Percentiles rank a stretch among this genome's conserved stretches.
phyloP scores from a whole-genome alignment of 1,140 invertebrate species.

The Drosophila insularis region DNA sequence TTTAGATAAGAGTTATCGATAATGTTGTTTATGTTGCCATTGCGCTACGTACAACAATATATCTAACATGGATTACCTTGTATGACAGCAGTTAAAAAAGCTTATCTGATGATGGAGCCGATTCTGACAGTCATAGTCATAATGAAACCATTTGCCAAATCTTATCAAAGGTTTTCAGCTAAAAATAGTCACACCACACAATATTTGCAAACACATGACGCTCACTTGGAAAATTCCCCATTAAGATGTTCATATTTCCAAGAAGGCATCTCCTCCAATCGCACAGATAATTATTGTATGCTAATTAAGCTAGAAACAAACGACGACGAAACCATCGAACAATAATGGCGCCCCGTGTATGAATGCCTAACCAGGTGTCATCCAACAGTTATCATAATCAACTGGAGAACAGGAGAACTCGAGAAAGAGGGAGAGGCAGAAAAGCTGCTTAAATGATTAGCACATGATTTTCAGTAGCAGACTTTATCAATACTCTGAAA shows the following conservation, averaged over 20 bases:
- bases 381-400: slow-evolving; percentile 48
- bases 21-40: slow-evolving; percentile 15
- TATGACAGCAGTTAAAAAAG: slow-evolving; percentile 16
- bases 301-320: slow-evolving; percentile 40
- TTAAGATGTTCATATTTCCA: slow-evolving; percentile 23
- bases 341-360: background rate
- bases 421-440: background rate
- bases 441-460: slow-evolving; percentile 28
- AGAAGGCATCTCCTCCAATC: background rate
- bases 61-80: slow-evolving; percentile 59
- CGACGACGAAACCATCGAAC: no score
- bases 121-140: slow-evolving; percentile 27
- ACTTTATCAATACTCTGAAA: background rate
- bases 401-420: background rate
- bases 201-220: slow-evolving; percentile 25
- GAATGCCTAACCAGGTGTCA: slow-evolving; percentile 34
- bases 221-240: slow-evolving; percentile 38
- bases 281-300: slow-evolving; percentile 30
- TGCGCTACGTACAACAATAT: slow-evolving; percentile 23
- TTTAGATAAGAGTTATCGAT: slow-evolving; percentile 44
- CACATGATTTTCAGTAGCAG: slow-evolving; percentile 21
- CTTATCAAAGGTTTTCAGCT: slow-evolving; percentile 26
- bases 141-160: slow-evolving; percentile 40
- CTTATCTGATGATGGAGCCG: slow-evolving; percentile 27
- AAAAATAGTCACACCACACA: slow-evolving; percentile 27